A percentile compares a stretch with the other conserved stretches of the same genome.
Evolutionary conservation across 1,140 invertebrate genomes (phyloP).

Genomic region (Tetranychus cinnabarinus): DNA sequence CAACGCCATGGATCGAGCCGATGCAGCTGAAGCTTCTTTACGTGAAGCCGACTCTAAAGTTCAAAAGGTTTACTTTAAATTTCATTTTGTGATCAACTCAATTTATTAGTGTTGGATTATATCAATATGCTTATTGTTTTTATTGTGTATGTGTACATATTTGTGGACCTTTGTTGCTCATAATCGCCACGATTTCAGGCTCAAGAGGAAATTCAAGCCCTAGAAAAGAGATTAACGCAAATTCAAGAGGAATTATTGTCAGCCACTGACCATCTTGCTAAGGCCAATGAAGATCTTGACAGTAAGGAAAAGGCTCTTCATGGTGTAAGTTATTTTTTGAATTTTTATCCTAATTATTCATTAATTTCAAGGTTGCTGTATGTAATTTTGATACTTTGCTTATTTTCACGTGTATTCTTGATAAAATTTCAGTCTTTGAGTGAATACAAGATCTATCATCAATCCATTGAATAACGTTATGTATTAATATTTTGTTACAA

Average conservation of each 20-base stretch:
- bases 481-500: not conserved
- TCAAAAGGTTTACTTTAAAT: constrained; percentile 40
- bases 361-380: not conserved
- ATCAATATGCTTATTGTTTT: no score
- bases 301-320: constrained; percentile 58
- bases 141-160: no score
- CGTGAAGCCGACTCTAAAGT: constrained; percentile 75
- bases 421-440: no score
- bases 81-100: no score
- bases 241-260: constrained; percentile 96
- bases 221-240: constrained; percentile 97
- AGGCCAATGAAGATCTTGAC: constrained; percentile 83
- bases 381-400: not conserved
- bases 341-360: not conserved
- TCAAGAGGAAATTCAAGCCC: constrained; percentile 82
- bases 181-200: constrained; percentile 28
- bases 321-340: not conserved
- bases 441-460: no score
- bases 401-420: not conserved
- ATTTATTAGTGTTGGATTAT: no score
- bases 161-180: no score
- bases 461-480: no score
- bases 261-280: constrained; percentile 77
- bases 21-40: constrained; percentile 78
- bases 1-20: constrained; percentile 80